Percentiles rank a stretch among this genome's conserved stretches.
These are phyloP conservation scores for Caenorhabditis becei DNA, from an alignment of 2,888 invertebrate genomes.

Conservation along the genomic window DNA sequence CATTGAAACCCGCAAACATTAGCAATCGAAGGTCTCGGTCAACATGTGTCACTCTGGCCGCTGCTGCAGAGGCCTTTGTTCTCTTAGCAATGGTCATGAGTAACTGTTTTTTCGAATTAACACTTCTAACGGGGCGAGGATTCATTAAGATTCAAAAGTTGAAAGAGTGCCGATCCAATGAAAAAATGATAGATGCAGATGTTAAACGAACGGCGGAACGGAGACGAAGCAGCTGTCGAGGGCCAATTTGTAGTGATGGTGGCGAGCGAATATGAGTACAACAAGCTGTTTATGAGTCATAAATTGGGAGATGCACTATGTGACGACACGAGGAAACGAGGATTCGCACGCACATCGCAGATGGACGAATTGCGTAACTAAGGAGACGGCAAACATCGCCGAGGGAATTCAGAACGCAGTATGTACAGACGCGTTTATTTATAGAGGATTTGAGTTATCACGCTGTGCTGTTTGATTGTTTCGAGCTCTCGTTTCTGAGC, in stretches of 20 bases:
- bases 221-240: constrained; percentile 16
- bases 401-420: too few species aligned
- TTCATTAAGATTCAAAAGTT: neutral
- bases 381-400: neutral
- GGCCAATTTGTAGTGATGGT: constrained; percentile 8
- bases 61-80: neutral
- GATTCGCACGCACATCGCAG: too few species aligned
- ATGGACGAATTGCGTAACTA: constrained; percentile 3
- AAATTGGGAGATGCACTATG: neutral
- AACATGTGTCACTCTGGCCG: neutral
- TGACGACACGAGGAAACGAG: neutral
- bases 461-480: neutral
- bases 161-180: neutral
- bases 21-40: neutral
- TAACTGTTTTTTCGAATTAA: neutral
- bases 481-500: neutral
- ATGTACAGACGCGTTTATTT: constrained; percentile 15
- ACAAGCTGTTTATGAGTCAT: constrained; percentile 12
- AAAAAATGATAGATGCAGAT: constrained; percentile 18
- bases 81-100: neutral
- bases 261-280: constrained; percentile 4
- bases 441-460: constrained; percentile 1
- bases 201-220: constrained; percentile 11
- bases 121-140: neutral
- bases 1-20: constrained; percentile 10